These are phyloP conservation scores for Agraylea sexmaculata DNA, from an alignment of 1,140 invertebrate species.

Conservation along the genomic window DNA sequence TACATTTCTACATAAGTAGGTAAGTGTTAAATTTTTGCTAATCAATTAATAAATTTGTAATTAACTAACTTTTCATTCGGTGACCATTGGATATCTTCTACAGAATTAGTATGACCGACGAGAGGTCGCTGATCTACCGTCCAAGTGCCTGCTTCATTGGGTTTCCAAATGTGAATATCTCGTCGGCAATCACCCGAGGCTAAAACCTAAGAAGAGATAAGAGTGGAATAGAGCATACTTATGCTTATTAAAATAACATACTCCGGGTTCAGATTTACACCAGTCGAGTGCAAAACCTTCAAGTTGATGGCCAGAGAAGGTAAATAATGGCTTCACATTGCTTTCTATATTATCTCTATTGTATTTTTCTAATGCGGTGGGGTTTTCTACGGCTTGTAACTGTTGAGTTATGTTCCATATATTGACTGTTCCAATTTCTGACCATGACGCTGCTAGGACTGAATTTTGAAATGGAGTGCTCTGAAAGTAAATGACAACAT, in stretches of 20 bases:
- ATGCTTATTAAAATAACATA: slow-evolving; percentile 31
- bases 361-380: slow-evolving; percentile 45
- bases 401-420: slow-evolving; percentile 83
- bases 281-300: slow-evolving; percentile 96
- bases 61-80: slow-evolving; percentile 65
- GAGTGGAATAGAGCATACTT: too few relatives aligned
- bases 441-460: slow-evolving; percentile 79
- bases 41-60: neutral
- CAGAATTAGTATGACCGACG: slow-evolving; percentile 78
- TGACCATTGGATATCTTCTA: slow-evolving; percentile 99
- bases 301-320: slow-evolving; percentile 79
- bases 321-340: slow-evolving; percentile 59
- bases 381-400: slow-evolving; percentile 65
- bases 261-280: slow-evolving; percentile 67
- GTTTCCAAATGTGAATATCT: slow-evolving; percentile 89
- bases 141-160: slow-evolving; percentile 65
- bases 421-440: slow-evolving; percentile 79
- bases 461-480: slow-evolving; percentile 41
- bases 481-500: slow-evolving; percentile 28
- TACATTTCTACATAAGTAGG: slow-evolving; percentile 49
- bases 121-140: slow-evolving; percentile 79
- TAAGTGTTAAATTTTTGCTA: neutral
- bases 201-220: slow-evolving; percentile 46
- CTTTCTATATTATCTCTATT: slow-evolving; percentile 45
- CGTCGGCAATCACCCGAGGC: slow-evolving; percentile 84